Conservation (phyloP, 2,888 invertebrate species). For the Phengaris alcon region DNA sequence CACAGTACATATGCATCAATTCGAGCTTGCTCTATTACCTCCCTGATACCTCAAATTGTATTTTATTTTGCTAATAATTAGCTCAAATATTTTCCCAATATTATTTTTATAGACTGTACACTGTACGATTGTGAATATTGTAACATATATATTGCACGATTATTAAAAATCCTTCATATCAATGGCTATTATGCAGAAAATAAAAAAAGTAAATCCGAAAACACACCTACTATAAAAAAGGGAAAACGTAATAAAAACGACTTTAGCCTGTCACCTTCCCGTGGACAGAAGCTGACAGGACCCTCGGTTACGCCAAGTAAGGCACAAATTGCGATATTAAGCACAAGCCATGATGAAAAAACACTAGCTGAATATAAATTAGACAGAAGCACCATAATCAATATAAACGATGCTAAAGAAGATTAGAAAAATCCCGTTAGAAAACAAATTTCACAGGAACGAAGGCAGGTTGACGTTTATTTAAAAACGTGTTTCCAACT, state of each 20-base stretch:
- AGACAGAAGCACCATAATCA: slow-evolving; percentile 78
- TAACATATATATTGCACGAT: neutral
- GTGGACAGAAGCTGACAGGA: slow-evolving; percentile 35
- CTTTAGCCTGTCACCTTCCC: slow-evolving; percentile 26
- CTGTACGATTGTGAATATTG: too few species aligned
- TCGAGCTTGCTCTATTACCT: too few species aligned
- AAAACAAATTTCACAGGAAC: slow-evolving; percentile 74
- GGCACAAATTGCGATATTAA: slow-evolving; percentile 79
- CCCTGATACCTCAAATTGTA: too few species aligned
- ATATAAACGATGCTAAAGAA: slow-evolving; percentile 79
- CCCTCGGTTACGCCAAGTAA: slow-evolving; percentile 75
- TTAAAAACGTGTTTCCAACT: slow-evolving; percentile 24
- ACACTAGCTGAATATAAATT: slow-evolving; percentile 80
- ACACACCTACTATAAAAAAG: slow-evolving; percentile 1
- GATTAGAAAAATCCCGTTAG: slow-evolving; percentile 78
- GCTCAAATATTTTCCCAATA: too few species aligned
- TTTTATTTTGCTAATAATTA: neutral
- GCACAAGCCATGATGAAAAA: slow-evolving; percentile 79
- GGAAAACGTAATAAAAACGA: slow-evolving; percentile 25
- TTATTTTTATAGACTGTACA: too few species aligned
- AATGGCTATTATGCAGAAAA: neutral
- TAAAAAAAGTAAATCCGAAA: neutral
- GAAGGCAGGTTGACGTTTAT: slow-evolving; percentile 44
- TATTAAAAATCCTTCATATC: neutral
- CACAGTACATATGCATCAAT: too few species aligned